A percentile compares a stretch with the other conserved stretches of the same genome.
Conservation (phyloP, 2,113 vertebrate species). For the Abramis brama region DNA sequence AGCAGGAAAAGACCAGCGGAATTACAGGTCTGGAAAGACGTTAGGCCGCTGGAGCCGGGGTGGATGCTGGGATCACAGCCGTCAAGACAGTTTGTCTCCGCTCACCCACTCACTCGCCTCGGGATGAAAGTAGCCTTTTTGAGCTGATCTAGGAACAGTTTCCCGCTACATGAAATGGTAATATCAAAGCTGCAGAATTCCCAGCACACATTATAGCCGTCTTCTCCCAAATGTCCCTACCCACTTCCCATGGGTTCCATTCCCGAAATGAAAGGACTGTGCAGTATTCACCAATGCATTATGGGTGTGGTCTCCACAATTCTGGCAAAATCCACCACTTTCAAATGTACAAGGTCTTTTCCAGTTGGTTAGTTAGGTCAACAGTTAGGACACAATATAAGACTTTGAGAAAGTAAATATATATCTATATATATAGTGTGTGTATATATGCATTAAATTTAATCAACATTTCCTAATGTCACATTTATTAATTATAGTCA, state of each 20-base stretch:
- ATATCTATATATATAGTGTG: background rate
- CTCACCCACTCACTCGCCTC: conserved; percentile 45
- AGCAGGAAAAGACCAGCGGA: conserved; percentile 46
- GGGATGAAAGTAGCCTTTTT: conserved; percentile 13
- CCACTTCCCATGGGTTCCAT: conserved; percentile 45
- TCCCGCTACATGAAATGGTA: conserved; percentile 2
- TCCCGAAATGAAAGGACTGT: conserved; percentile 46
- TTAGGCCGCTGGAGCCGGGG: conserved; percentile 39
- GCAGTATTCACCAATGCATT: conserved; percentile 21
- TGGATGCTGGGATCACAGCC: conserved; percentile 47
- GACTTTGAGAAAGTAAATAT: background rate
- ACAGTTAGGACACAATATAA: background rate
- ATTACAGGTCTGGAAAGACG: conserved; percentile 56
- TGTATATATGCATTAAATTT: background rate
- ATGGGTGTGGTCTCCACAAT: conserved; percentile 40
- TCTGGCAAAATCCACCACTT: conserved; percentile 19
- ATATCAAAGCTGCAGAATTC: conserved; percentile 13
- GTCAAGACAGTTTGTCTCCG: conserved; percentile 46
- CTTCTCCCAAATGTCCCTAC: conserved; percentile 25
- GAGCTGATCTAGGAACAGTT: conserved; percentile 30
- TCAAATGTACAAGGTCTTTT: background rate
- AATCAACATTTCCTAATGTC: background rate
- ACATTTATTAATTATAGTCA: background rate
- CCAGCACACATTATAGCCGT: background rate
- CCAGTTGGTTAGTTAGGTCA: conserved; percentile 6